phyloP scores from a whole-genome alignment of 1,140 invertebrate species.

The Drosophila virilis region DNA sequence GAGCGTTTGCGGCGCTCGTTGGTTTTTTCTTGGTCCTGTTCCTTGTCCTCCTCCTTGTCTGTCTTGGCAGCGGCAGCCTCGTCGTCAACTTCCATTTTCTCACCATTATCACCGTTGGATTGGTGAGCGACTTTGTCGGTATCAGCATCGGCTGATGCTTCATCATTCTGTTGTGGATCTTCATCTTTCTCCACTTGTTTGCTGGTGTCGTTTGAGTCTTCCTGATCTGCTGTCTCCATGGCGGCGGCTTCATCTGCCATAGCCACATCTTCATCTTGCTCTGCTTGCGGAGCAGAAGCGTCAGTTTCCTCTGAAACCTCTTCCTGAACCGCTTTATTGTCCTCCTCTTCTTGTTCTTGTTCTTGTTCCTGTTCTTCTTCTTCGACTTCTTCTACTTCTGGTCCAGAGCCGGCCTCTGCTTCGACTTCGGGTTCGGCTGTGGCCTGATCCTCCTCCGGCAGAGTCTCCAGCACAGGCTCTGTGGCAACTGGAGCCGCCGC shows the following conservation, averaged over 20 bases:
- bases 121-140: conserved; percentile 37
- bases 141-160: neutral
- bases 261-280: conserved; percentile 25
- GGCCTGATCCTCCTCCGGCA: conserved; percentile 60
- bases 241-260: conserved; percentile 12
- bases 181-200: conserved; percentile 10
- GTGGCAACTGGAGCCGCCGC: conserved; percentile 56
- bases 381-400: conserved; percentile 15
- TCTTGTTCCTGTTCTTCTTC: conserved; percentile 4
- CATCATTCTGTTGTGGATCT: conserved; percentile 12
- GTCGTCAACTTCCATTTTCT: conserved; percentile 71
- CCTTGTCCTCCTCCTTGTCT: conserved; percentile 30
- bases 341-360: conserved; percentile 29
- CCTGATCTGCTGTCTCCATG: conserved; percentile 7
- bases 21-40: conserved; percentile 52
- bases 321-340: conserved; percentile 9
- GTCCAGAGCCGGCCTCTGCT: conserved; percentile 18
- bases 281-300: conserved; percentile 4
- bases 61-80: conserved; percentile 35
- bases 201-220: conserved; percentile 18
- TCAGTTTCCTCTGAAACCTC: conserved; percentile 27
- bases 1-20: conserved; percentile 69
- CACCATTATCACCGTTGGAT: conserved; percentile 53
- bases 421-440: conserved; percentile 30
- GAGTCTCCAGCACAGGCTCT: conserved; percentile 70